phyloP scores from a whole-genome alignment of 2,797 vertebrate genomes.

The Chaunax sp. region DNA sequence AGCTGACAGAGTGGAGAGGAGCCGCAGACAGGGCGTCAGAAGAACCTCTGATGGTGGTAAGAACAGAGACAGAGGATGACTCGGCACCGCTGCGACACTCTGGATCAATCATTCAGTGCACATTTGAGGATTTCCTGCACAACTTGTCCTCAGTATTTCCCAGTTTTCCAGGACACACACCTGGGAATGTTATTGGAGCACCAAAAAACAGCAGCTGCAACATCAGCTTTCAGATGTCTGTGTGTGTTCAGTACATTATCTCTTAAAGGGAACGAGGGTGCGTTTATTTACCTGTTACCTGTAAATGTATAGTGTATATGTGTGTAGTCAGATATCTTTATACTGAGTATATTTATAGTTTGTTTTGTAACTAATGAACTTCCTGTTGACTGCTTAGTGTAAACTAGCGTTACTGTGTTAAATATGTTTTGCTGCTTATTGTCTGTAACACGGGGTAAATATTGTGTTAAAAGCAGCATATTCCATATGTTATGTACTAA shows the following conservation, averaged over 20 bases:
- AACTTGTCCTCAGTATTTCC: constrained; percentile 13
- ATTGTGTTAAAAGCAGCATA: constrained; percentile 35
- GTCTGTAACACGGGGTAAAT: constrained; percentile 25
- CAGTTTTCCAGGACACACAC: constrained; percentile 59
- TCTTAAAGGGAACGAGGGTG: constrained; percentile 54
- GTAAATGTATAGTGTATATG: constrained; percentile 48
- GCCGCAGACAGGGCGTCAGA: no score
- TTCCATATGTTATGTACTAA: constrained; percentile 32
- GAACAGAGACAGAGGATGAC: neutral
- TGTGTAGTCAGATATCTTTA: constrained; percentile 55
- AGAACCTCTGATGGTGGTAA: neutral
- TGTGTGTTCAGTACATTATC: constrained; percentile 16
- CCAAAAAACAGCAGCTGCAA: constrained; percentile 16
- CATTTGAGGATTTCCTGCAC: constrained; percentile 45
- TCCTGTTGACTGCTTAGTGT: constrained; percentile 34
- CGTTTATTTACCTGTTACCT: constrained; percentile 27
- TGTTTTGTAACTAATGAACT: constrained; percentile 59
- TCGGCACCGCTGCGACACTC: constrained; percentile 8
- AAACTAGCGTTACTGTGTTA: constrained; percentile 30
- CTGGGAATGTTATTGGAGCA: constrained; percentile 44
- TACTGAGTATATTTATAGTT: constrained; percentile 70
- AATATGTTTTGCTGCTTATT: constrained; percentile 31
- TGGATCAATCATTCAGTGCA: neutral
- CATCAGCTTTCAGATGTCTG: constrained; percentile 6
- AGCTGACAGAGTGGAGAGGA: neutral